A percentile compares a stretch with the other conserved stretches of the same genome.
phyloP scores from a whole-genome alignment of 1,140 invertebrate genomes.

The Paraescarpia echinospica region DNA sequence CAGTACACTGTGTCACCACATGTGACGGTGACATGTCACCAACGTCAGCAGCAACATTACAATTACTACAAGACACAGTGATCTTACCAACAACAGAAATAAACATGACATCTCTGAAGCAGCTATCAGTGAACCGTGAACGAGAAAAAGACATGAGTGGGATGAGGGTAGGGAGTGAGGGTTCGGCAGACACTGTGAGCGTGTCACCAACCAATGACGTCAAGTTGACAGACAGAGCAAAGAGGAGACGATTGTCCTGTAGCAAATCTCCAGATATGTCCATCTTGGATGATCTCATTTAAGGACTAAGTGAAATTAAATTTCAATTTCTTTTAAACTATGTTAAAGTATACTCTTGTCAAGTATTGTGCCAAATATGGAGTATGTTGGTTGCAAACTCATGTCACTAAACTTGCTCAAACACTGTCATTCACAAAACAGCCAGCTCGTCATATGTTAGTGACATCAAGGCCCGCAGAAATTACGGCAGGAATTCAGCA shows the following conservation, averaged over 20 bases:
- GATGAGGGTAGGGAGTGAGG: neutral
- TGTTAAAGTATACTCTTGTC: no score
- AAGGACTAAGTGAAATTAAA: no score
- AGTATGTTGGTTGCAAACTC: no score
- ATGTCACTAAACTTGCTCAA: no score
- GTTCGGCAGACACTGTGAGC: neutral
- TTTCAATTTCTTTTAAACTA: no score
- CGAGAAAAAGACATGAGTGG: neutral
- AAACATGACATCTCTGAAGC: neutral
- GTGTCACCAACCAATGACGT: neutral
- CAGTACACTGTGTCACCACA: neutral
- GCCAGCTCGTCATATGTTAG: no score
- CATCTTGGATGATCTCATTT: neutral
- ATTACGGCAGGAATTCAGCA: no score
- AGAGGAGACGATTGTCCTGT: neutral
- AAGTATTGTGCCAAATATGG: no score
- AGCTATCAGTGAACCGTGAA: neutral
- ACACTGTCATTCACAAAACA: no score
- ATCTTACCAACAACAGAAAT: neutral
- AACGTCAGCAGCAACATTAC: neutral
- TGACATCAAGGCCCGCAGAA: no score
- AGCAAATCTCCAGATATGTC: neutral
- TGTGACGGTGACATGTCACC: neutral
- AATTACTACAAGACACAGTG: neutral
- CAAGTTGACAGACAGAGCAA: neutral